Evolutionary conservation across 1,140 invertebrate genomes (phyloP).

Genomic region (Zaprionus tsacasi): DNA sequence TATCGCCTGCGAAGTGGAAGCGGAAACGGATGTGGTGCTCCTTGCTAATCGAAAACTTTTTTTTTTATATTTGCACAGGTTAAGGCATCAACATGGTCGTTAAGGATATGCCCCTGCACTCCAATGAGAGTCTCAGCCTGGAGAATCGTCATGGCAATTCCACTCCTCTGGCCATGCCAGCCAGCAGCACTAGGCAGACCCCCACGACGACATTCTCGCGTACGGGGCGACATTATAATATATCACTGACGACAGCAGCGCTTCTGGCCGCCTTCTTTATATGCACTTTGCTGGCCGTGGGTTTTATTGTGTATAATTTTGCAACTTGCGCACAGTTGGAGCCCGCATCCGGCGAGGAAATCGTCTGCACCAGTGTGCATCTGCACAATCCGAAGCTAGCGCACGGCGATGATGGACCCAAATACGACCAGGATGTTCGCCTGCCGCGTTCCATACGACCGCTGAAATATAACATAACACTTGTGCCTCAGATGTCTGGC

Average conservation of each 20-base stretch:
- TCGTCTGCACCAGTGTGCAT: conserved; percentile 84
- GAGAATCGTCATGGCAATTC: conserved; percentile 52
- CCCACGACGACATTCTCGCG: conserved; percentile 59
- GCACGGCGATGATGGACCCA: conserved; percentile 59
- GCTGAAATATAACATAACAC: conserved; percentile 88
- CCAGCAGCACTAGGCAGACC: conserved; percentile 23
- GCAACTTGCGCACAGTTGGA: conserved; percentile 86
- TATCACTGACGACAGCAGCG: conserved; percentile 70
- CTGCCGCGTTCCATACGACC: conserved; percentile 88
- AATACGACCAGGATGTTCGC: conserved; percentile 86
- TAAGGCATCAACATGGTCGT: conserved; percentile 55
- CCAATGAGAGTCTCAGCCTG: conserved; percentile 69
- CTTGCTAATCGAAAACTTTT: conserved; percentile 38
- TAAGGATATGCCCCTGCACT: conserved; percentile 68
- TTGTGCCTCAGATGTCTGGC: conserved; percentile 89
- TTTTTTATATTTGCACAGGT: conserved; percentile 23
- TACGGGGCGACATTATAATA: conserved; percentile 45
- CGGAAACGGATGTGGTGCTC: conserved; percentile 35
- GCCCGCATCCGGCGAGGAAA: conserved; percentile 56
- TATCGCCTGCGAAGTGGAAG: conserved; percentile 46
- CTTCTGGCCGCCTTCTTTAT: conserved; percentile 70
- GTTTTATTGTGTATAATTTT: conserved; percentile 89
- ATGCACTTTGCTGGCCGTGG: conserved; percentile 85
- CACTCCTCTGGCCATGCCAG: conserved; percentile 10
- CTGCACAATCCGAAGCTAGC: conserved; percentile 73